phyloP scores from a whole-genome alignment of 64 coral and sea anemone genomes.

The Montipora capricornis region DNA sequence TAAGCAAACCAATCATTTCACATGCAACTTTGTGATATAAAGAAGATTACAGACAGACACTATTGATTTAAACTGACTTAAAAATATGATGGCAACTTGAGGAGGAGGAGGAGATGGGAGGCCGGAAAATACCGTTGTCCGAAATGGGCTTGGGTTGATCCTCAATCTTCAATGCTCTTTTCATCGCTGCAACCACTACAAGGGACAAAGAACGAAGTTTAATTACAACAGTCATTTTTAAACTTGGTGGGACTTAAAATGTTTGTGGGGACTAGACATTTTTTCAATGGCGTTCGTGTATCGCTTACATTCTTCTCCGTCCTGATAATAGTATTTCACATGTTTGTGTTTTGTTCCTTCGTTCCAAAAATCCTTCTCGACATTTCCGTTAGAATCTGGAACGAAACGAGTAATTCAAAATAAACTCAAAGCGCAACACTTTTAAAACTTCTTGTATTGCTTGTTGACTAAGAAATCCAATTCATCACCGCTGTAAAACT shows the following conservation, averaged over 20 bases:
- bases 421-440: no score
- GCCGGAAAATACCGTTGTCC: conserved; percentile 45
- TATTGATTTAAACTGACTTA: no score
- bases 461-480: no score
- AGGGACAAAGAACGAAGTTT: neutral
- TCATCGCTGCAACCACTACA: conserved; percentile 81
- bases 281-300: neutral
- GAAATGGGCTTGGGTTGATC: conserved; percentile 15
- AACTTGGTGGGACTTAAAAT: no score
- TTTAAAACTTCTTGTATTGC: neutral
- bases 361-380: conserved; percentile 84
- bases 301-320: conserved; percentile 86
- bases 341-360: conserved; percentile 87
- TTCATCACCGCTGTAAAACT: no score
- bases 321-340: conserved; percentile 91
- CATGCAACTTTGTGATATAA: no score
- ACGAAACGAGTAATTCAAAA: neutral
- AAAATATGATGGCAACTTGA: no score
- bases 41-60: no score
- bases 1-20: no score
- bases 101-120: no score
- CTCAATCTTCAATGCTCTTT: conserved; percentile 77
- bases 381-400: conserved; percentile 85
- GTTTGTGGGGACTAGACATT: neutral
- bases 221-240: neutral